Base-by-base conservation (phyloP, 1,140 invertebrate genomes). In the Argopecten irradians region DNA sequence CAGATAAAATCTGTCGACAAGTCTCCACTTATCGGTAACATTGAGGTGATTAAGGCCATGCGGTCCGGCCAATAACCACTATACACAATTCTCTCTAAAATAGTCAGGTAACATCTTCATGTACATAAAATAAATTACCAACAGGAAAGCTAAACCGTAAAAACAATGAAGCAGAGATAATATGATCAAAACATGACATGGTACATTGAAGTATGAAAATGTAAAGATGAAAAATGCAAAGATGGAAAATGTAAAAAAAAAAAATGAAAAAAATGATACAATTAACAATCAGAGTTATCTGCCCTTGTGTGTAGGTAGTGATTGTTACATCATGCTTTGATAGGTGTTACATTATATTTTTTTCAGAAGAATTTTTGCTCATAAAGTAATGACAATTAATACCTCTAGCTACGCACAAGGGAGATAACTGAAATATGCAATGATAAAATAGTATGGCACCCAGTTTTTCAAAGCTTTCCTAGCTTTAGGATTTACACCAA, bases 1-100 rank as follows among this genome's bases (percentile, higher is more conserved):
- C 55, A 71, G 55, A 71, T 71, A 71, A 71, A 71, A 71, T 71
- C 55, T 71, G 55, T 71, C n/a, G 55, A 71, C 55, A 71, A 71
- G 22, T n/a, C 16, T 71, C 22, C 5, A 28, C 55, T 71, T 28
- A 11, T n/a, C 55, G 16, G 55, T n/a, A 71, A 71, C 55, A 71
- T n/a, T 28, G n/a, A 71, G 55, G 28, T 22, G n/a, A n/a, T 28
- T 11, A 71, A 71, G 55, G 55, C n/a, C 55, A 71, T 28, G n/a
- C n/a, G 22, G 7, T 55, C 14, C 22, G 43, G n/a, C 55, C 55
- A 5, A 28, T n/a, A 3, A 16, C 55, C 8, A 3, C n/a, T 71
- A n/a, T 71, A 71, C 55, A 71, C 0, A n/a, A 22, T 5, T n/a
- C 22, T 71, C 22, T 71, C 22, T n/a, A 71, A 5, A n/a, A 71